Percentiles rank a stretch among this genome's conserved stretches.
These are phyloP conservation scores for Cephalotes varians DNA, from an alignment of 2,888 invertebrate species.

Conservation along the genomic window DNA sequence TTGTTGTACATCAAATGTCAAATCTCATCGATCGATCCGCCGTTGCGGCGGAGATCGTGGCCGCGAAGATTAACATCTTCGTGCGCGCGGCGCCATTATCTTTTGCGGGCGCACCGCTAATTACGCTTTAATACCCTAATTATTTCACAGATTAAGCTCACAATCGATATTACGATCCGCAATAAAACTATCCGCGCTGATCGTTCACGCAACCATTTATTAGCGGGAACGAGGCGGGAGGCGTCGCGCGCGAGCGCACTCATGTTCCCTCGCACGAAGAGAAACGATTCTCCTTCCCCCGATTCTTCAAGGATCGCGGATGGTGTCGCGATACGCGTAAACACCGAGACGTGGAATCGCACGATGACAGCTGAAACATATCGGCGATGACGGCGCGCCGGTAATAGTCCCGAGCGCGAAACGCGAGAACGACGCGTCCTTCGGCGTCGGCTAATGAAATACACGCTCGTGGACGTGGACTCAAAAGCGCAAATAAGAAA, in stretches of 20 bases:
- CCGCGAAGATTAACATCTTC: background rate
- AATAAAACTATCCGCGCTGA: slow-evolving; percentile 5
- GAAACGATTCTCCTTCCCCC: background rate
- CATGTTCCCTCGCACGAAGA: background rate
- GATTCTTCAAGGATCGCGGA: slow-evolving; percentile 20
- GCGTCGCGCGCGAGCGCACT: background rate
- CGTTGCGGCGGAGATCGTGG: background rate
- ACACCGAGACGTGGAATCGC: slow-evolving; percentile 12
- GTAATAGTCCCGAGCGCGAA: slow-evolving; percentile 5
- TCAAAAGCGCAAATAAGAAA: slow-evolving; percentile 40
- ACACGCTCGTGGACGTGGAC: slow-evolving; percentile 9
- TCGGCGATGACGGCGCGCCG: slow-evolving; percentile 1
- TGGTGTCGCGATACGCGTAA: slow-evolving; percentile 5
- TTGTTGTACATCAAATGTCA: slow-evolving; percentile 24
- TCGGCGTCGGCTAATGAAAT: slow-evolving; percentile 34
- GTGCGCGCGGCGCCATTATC: background rate
- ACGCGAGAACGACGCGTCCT: slow-evolving; percentile 16
- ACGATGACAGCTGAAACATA: slow-evolving; percentile 33
- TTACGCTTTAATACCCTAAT: slow-evolving; percentile 21
- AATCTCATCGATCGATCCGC: background rate
- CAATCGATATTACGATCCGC: slow-evolving; percentile 14
- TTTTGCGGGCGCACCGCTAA: background rate
- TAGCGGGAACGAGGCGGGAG: background rate
- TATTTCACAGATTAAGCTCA: slow-evolving; percentile 33
- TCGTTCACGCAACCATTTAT: slow-evolving; percentile 17